Evolutionary conservation across 2,113 vertebrate species (phyloP).

Genomic region (Bucco capensis): DNA sequence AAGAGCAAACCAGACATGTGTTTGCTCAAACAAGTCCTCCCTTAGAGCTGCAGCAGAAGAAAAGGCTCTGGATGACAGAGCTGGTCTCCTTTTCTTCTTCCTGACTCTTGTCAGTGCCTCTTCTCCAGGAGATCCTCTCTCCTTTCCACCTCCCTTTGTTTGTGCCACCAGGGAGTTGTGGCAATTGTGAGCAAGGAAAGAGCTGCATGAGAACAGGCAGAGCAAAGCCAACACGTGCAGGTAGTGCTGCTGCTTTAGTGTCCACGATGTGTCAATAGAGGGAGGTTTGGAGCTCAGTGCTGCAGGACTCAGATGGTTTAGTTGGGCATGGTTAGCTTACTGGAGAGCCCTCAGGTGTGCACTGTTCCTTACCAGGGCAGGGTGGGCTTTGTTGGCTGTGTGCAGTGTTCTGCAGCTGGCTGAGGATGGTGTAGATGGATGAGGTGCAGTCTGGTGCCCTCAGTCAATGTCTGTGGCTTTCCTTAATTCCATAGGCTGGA

Average conservation of each 20-base stretch:
- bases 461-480: too few species aligned
- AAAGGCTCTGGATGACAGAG: background rate
- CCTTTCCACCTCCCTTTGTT: background rate
- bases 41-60: background rate
- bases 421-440: background rate
- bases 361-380: fast-evolving
- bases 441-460: too few species aligned
- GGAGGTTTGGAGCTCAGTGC: fast-evolving
- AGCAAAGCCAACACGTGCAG: fast-evolving
- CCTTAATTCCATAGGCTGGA: background rate
- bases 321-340: background rate
- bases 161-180: fast-evolving
- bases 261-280: fast-evolving
- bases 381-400: background rate
- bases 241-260: fast-evolving
- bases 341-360: fast-evolving
- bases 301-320: background rate
- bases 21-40: background rate
- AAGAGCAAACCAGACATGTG: background rate
- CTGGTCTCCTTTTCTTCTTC: background rate
- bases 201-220: fast-evolving
- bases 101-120: background rate
- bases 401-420: fast-evolving
- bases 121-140: background rate
- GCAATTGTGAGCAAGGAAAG: background rate